phyloP scores from a whole-genome alignment of 2,797 vertebrate genomes.

The Pangasius macronema region DNA sequence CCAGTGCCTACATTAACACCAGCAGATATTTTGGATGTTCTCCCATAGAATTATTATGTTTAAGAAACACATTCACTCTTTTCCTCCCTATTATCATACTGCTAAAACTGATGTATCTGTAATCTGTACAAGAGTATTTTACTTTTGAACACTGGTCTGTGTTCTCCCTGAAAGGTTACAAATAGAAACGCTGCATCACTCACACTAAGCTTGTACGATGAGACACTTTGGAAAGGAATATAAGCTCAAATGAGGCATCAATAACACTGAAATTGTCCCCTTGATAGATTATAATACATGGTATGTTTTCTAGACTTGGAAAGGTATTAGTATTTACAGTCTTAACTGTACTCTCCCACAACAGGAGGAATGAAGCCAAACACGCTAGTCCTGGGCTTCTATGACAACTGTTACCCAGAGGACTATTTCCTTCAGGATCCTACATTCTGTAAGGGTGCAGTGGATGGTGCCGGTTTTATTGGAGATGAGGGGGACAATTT shows the following conservation, averaged over 20 bases:
- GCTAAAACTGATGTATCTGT: background rate
- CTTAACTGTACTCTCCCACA: background rate
- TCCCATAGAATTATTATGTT: background rate
- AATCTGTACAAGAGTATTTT: background rate
- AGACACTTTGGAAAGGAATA: background rate
- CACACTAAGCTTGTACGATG: background rate
- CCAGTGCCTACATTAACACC: too few species aligned
- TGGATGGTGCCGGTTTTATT: constrained; percentile 42
- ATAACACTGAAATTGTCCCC: background rate
- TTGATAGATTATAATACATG: too few species aligned
- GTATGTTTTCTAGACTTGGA: background rate
- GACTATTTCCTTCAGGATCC: constrained; percentile 88
- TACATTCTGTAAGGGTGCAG: constrained; percentile 73
- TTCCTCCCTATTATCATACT: background rate
- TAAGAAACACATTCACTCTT: background rate
- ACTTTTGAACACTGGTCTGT: background rate
- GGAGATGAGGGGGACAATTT: constrained; percentile 76
- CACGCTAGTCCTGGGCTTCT: constrained; percentile 87
- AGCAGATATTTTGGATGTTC: background rate
- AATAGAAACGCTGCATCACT: background rate
- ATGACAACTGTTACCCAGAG: constrained; percentile 82
- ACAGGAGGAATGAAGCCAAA: constrained; percentile 94
- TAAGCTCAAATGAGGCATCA: background rate
- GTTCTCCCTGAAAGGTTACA: background rate
- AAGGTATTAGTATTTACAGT: background rate